These are phyloP conservation scores for Peribatodes rhomboidaria DNA, from an alignment of 2,888 invertebrate species.

Conservation along the genomic window DNA sequence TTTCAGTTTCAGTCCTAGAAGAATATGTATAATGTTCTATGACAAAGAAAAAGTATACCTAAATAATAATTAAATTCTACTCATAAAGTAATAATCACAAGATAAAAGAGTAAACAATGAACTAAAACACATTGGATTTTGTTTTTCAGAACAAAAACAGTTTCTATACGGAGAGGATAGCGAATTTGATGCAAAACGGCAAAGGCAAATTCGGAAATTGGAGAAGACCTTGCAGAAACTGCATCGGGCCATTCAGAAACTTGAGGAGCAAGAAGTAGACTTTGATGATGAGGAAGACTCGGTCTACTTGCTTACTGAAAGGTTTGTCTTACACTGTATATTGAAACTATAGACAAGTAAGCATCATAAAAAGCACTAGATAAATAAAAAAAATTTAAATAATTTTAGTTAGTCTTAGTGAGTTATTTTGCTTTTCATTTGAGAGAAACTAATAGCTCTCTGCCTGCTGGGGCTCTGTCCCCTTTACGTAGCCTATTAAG, in stretches of 20 bases:
- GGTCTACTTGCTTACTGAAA: constrained; percentile 89
- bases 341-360: neutral
- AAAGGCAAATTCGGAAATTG: constrained; percentile 84
- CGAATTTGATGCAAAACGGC: constrained; percentile 76
- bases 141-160: constrained; percentile 58
- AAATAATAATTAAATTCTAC: too few species aligned
- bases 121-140: too few species aligned
- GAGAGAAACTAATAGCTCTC: too few species aligned
- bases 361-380: constrained; percentile 43
- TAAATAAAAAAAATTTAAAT: constrained; percentile 45
- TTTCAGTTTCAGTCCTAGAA: too few species aligned
- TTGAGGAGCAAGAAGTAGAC: constrained; percentile 90
- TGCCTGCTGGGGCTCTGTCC: too few species aligned
- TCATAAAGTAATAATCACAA: too few species aligned
- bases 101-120: too few species aligned
- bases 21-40: too few species aligned
- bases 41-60: too few species aligned
- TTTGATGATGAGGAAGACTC: constrained; percentile 92
- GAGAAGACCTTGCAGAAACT: constrained; percentile 88
- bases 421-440: constrained; percentile 4
- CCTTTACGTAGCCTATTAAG: too few species aligned
- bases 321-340: constrained; percentile 59
- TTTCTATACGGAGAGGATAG: constrained; percentile 63
- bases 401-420: neutral
- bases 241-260: constrained; percentile 88